These are phyloP conservation scores for Drosophila rufa DNA, from an alignment of 1,140 invertebrate genomes.

Conservation along the genomic window DNA sequence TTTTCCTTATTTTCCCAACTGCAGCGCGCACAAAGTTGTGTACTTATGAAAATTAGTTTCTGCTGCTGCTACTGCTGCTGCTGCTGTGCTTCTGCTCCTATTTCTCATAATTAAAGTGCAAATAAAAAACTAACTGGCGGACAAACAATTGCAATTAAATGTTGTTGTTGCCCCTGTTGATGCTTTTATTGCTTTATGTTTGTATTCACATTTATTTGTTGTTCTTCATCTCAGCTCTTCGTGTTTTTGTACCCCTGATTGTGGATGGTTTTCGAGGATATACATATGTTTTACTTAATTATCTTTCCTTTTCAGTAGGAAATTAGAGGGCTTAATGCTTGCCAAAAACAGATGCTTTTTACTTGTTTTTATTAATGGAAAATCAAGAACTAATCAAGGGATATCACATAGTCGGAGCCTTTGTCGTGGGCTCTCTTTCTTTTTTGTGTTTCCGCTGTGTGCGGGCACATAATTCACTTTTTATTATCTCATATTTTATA, in stretches of 20 bases:
- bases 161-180: constrained; percentile 26
- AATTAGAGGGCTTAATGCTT: no score
- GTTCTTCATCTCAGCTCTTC: constrained; percentile 7
- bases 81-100: constrained; percentile 33
- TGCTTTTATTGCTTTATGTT: constrained; percentile 39
- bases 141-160: constrained; percentile 76
- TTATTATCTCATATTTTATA: constrained; percentile 77
- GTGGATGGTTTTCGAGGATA: not conserved
- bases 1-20: not conserved
- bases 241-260: not conserved
- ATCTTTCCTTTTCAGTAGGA: no score
- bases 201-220: constrained; percentile 39
- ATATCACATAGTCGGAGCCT: not conserved
- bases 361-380: no score
- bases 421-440: not conserved
- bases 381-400: not conserved
- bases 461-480: constrained; percentile 75
- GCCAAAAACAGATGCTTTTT: no score
- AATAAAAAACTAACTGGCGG: constrained; percentile 71
- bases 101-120: constrained; percentile 77
- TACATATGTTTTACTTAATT: no score
- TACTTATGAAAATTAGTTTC: constrained; percentile 67
- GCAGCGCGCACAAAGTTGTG: constrained; percentile 33
- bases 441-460: constrained; percentile 18
- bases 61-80: constrained; percentile 30